Percentiles rank a stretch among this genome's conserved stretches.
These are phyloP conservation scores for Megalonaias nervosa DNA, from an alignment of 1,140 invertebrate species.

Conservation along the genomic window DNA sequence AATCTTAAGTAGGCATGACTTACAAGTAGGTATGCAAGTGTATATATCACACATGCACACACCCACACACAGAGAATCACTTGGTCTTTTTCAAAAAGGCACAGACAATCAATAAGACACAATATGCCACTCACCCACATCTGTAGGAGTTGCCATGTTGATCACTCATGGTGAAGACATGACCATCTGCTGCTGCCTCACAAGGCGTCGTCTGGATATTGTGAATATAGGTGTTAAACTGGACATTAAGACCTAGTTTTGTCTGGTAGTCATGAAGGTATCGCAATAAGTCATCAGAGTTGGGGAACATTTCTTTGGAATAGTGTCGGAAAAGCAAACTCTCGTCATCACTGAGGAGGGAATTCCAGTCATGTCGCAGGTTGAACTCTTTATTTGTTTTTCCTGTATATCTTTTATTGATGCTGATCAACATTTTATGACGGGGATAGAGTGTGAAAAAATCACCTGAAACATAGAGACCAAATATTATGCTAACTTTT, in stretches of 20 bases:
- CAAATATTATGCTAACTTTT: not conserved
- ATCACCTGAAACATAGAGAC: conserved; percentile 61
- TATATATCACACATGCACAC: too few relatives aligned
- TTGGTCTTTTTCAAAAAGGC: too few relatives aligned
- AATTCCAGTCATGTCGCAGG: conserved; percentile 74
- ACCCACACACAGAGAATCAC: too few relatives aligned
- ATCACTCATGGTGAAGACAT: conserved; percentile 65
- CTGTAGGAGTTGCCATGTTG: conserved; percentile 61
- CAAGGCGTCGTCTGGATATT: conserved; percentile 57
- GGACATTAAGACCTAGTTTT: conserved; percentile 66
- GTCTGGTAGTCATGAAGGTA: conserved; percentile 70
- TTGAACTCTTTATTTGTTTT: conserved; percentile 73
- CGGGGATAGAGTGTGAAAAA: conserved; percentile 72
- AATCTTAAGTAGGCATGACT: too few relatives aligned
- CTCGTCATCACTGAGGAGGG: conserved; percentile 70
- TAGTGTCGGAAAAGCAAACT: conserved; percentile 65
- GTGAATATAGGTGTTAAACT: conserved; percentile 68
- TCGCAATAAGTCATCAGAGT: conserved; percentile 61
- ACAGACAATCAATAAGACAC: not conserved
- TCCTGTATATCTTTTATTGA: conserved; percentile 73
- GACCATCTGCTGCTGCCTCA: conserved; percentile 30
- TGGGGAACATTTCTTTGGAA: conserved; percentile 71
- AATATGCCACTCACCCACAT: conserved; percentile 62
- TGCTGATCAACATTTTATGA: conserved; percentile 73
- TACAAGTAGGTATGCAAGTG: too few relatives aligned